phyloP scores from a whole-genome alignment of 2,797 vertebrate species.

The Falco peregrinus region DNA sequence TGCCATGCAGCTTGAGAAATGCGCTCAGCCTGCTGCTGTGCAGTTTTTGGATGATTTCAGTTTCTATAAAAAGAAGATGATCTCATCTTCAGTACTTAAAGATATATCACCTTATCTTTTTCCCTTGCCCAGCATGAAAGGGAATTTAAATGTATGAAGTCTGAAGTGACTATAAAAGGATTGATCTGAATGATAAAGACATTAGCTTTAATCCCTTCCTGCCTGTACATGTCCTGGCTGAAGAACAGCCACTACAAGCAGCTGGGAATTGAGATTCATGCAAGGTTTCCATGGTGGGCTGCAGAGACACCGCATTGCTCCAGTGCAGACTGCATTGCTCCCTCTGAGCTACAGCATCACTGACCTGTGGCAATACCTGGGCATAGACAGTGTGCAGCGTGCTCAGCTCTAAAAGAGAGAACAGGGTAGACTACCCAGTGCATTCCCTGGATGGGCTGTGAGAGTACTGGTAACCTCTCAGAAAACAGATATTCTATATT shows the following conservation, averaged over 20 bases:
- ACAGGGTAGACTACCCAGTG: accelerated
- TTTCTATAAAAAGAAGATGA: constrained; percentile 62
- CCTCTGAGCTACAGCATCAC: not conserved
- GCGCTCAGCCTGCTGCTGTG: constrained; percentile 30
- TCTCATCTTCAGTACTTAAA: constrained; percentile 56
- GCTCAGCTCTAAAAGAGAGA: not conserved
- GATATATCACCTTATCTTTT: constrained; percentile 8
- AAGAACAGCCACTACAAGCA: not conserved
- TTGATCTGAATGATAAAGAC: not conserved
- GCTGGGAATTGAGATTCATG: not conserved
- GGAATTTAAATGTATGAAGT: constrained; percentile 14
- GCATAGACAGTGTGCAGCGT: accelerated
- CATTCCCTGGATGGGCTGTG: not conserved
- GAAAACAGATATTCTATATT: not conserved
- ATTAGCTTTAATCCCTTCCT: constrained; percentile 15
- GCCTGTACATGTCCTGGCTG: not conserved
- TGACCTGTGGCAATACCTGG: not conserved
- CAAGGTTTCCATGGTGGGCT: not conserved
- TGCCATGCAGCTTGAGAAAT: not conserved
- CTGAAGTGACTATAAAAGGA: not conserved
- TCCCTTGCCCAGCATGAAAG: not conserved
- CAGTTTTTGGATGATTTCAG: constrained; percentile 49
- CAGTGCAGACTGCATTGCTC: not conserved
- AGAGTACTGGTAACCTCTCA: not conserved
- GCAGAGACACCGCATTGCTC: not conserved